Evolutionary conservation across 2,113 vertebrate genomes (phyloP), one percentile per base, ranked within the genome.

Genomic region (Apaloderma vittatum): DNA sequence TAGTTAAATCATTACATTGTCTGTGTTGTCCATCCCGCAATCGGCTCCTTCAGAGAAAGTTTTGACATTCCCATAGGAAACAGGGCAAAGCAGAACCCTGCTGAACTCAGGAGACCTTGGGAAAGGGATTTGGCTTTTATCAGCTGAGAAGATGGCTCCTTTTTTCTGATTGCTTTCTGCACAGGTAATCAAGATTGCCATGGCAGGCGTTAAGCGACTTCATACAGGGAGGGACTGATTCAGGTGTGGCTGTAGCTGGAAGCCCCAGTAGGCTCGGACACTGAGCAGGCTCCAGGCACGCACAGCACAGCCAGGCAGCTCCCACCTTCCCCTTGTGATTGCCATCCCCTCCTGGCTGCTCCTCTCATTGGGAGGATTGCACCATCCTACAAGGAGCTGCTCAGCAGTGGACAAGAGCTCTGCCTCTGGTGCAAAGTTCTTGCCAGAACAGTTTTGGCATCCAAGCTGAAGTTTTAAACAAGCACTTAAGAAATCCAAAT

Each of bases 251-350:
- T 72, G 58, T 36, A 52, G 16, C 11, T 43, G 49, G 43, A 62
- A 58, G 15, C 6, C 27, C 13, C 17, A 17, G 11, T 0, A 1
- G 48, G 34, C 19, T 63, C 4, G 0, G 58, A 27, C 0, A 3
- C 5, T 18, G 15, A 77, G 22, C 17, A 83, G 84, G 24, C 2
- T 26, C 29, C 48, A 27, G 17, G 24, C 5, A 74, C 7, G 5
- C 0, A 0, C 6, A 13, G 74, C 4, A 7, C 54, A 76, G 14
- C 3, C 3, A 0, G n/a, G 51, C 63, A 77, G 24, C 29, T 78
- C 52, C 29, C n/a, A 82, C 30, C 45, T 61, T 76, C 9, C 20
- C 11, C 32, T 6, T 54, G 49, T 9, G 6, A 34, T 46, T 90
- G 45, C 24, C 36, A 54, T 54, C 27, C 22, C 5, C 12, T 72